Evolutionary conservation across 2,888 invertebrate species (phyloP).

Genomic region (Leptarthrus brevirostris): DNA sequence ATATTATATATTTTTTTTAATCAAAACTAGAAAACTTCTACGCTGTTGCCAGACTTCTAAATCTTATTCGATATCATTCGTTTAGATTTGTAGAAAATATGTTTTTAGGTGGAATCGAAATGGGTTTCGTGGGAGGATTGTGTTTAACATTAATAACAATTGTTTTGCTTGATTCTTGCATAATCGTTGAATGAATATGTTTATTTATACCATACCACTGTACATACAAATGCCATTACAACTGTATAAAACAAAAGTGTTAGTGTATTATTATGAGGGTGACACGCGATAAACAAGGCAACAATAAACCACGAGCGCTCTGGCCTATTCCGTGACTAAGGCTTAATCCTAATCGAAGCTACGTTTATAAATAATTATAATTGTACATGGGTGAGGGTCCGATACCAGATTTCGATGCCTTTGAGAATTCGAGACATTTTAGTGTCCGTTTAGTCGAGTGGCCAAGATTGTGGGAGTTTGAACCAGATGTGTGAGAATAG

Average conservation of each 20-base stretch:
- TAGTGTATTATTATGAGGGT: constrained; percentile 23
- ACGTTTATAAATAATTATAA: constrained; percentile 20
- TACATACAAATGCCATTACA: constrained; percentile 5
- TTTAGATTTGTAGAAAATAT: too few species aligned
- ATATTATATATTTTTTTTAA: too few species aligned
- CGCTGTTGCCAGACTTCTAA: too few species aligned
- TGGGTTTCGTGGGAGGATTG: too few species aligned
- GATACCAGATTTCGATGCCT: constrained; percentile 4
- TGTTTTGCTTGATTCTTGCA: constrained; percentile 38
- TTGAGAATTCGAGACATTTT: not conserved
- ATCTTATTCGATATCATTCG: too few species aligned
- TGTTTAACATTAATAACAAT: not conserved
- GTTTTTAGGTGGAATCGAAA: too few species aligned
- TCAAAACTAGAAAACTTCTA: too few species aligned
- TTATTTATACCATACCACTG: constrained; percentile 35
- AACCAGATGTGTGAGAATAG: constrained; percentile 61
- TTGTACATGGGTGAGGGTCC: constrained; percentile 21
- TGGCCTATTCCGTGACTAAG: not conserved
- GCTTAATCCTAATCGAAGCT: constrained; percentile 36
- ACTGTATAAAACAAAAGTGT: constrained; percentile 18
- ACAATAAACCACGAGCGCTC: constrained; percentile 36
- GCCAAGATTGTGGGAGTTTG: constrained; percentile 61
- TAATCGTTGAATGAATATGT: constrained; percentile 41
- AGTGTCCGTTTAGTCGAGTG: constrained; percentile 46
- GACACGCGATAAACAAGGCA: constrained; percentile 4